These are phyloP conservation scores for Philypnodon macrostomus DNA, from an alignment of 2,797 vertebrate genomes.

Conservation along the genomic window DNA sequence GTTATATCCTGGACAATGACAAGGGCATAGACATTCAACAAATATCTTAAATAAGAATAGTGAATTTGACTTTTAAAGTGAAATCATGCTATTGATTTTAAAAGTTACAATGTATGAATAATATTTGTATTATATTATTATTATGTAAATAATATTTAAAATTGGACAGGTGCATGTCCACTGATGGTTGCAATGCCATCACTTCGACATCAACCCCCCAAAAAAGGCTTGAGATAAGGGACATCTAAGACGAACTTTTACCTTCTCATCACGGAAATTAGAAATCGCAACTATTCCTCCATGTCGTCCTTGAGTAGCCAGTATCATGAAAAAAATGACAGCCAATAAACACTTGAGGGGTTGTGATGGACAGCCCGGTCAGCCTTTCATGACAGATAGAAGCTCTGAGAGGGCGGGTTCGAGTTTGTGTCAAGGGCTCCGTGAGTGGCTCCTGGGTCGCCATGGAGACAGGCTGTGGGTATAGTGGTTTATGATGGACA, in stretches of 20 bases:
- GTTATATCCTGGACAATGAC: no score
- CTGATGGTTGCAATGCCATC: no score
- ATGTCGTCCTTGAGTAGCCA: constrained; percentile 32
- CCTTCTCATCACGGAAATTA: constrained; percentile 9
- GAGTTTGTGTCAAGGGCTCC: constrained; percentile 61
- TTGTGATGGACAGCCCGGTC: constrained; percentile 53
- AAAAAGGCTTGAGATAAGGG: constrained; percentile 2
- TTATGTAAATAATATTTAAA: no score
- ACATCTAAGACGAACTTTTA: constrained; percentile 7
- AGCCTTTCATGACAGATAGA: constrained; percentile 54
- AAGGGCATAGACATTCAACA: no score
- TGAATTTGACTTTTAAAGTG: no score
- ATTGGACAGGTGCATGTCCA: no score
- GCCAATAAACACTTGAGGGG: constrained; percentile 55
- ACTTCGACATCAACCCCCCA: no score
- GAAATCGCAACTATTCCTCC: constrained; percentile 28
- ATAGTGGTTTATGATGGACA: constrained; percentile 47
- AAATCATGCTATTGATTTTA: no score
- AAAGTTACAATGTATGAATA: no score
- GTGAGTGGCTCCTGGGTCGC: constrained; percentile 37
- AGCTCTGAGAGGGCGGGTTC: constrained; percentile 42
- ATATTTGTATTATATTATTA: no score
- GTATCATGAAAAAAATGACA: constrained; percentile 36
- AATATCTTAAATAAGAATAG: no score
- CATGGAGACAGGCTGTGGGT: constrained; percentile 51